phyloP scores from a whole-genome alignment of 2,113 vertebrate genomes.

The Amphiprion ocellaris region DNA sequence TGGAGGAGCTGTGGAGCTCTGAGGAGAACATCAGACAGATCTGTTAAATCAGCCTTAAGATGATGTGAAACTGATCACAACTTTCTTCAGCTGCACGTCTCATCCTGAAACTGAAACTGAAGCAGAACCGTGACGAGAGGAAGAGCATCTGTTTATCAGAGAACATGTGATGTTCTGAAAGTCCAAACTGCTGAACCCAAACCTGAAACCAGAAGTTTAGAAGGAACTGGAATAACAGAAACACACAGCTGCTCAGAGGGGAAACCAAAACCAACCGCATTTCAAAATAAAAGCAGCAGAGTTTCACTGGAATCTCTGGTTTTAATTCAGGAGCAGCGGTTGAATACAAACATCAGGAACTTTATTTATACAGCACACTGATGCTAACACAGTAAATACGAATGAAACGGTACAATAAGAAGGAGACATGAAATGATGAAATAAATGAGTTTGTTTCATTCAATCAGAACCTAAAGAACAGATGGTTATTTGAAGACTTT shows the following conservation, averaged over 20 bases:
- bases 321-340: too few species aligned
- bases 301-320: background rate
- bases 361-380: too few species aligned
- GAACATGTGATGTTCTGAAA: background rate
- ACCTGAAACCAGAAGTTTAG: background rate
- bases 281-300: constrained; percentile 12
- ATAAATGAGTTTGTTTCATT: too few species aligned
- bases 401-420: too few species aligned
- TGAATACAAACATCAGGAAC: too few species aligned
- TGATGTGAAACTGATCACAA: constrained; percentile 2
- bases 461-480: too few species aligned
- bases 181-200: too few species aligned
- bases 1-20: constrained; percentile 4
- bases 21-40: too few species aligned
- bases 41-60: background rate
- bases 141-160: constrained; percentile 8
- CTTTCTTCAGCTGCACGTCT: background rate
- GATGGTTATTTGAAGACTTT: too few species aligned
- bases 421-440: too few species aligned
- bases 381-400: too few species aligned
- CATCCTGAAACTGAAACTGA: background rate
- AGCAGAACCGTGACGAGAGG: constrained; percentile 36
- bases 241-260: background rate
- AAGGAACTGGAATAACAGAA: too few species aligned
- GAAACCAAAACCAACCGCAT: background rate